Evolutionary conservation across 2,113 vertebrate genomes (phyloP).

Genomic region (Atractosteus spatula): DNA sequence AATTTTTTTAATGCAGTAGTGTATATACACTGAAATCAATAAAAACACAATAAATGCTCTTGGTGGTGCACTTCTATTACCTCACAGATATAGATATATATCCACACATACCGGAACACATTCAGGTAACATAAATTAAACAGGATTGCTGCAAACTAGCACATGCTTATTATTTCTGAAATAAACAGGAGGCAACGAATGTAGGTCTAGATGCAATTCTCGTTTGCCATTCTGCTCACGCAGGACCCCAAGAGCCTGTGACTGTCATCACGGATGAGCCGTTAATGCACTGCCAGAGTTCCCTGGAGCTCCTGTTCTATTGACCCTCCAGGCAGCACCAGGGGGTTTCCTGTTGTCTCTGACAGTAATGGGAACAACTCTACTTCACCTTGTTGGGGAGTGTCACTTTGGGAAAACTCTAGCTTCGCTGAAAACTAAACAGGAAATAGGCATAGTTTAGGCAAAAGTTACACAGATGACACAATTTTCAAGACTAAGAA

Average conservation of each 20-base stretch:
- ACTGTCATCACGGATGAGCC: background rate
- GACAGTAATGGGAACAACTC: background rate
- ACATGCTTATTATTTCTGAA: background rate
- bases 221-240: background rate
- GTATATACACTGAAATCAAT: no score
- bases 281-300: background rate
- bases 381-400: no score
- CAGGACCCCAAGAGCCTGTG: background rate
- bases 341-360: background rate
- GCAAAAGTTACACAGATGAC: no score
- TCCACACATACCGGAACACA: no score
- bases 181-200: background rate
- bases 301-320: background rate
- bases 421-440: no score
- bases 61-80: no score
- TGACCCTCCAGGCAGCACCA: background rate
- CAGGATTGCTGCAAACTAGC: background rate
- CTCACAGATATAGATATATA: no score
- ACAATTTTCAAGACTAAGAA: no score
- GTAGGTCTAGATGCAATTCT: background rate
- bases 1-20: no score
- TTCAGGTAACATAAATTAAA: background rate
- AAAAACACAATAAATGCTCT: no score
- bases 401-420: no score
- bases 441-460: no score